A percentile compares a stretch with the other conserved stretches of the same genome.
These are phyloP conservation scores for Panonychus citri DNA, from an alignment of 1,140 invertebrate species.

Conservation along the genomic window DNA sequence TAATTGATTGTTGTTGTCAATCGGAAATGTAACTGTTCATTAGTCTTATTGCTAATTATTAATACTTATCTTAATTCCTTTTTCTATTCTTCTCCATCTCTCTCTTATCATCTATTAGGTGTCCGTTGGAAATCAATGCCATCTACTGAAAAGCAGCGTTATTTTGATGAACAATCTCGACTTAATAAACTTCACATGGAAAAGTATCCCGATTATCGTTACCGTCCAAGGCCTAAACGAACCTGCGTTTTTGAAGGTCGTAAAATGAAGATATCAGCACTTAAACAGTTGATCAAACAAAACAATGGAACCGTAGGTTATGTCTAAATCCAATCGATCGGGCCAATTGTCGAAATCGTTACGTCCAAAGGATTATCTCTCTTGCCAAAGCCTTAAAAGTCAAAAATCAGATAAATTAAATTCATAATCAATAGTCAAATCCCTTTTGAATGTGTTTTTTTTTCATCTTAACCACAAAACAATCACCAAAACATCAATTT, in stretches of 20 bases:
- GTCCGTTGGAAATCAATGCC: constrained; percentile 33
- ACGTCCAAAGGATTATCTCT: too few relatives aligned
- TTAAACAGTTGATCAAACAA: constrained; percentile 17
- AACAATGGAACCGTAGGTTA: background rate
- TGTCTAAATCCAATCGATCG: too few relatives aligned
- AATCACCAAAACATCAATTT: too few relatives aligned
- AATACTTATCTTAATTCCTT: background rate
- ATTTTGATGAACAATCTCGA: constrained; percentile 34
- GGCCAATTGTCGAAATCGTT: too few relatives aligned
- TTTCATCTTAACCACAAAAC: too few relatives aligned
- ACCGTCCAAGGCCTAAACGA: constrained; percentile 29
- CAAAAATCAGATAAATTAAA: too few relatives aligned
- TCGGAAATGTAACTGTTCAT: too few relatives aligned
- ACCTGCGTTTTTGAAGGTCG: constrained; percentile 36
- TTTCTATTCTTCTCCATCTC: background rate
- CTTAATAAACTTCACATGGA: constrained; percentile 35
- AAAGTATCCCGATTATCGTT: constrained; percentile 33
- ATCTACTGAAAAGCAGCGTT: constrained; percentile 36
- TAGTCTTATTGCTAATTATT: too few relatives aligned
- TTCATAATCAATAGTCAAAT: too few relatives aligned
- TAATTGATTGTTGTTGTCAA: too few relatives aligned
- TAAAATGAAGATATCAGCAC: constrained; percentile 26
- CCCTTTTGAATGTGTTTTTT: too few relatives aligned
- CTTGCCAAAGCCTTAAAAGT: too few relatives aligned
- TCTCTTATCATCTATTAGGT: constrained; percentile 19